Evolutionary conservation across 2,113 vertebrate genomes (phyloP).

Genomic region (Callorhinus ursinus): DNA sequence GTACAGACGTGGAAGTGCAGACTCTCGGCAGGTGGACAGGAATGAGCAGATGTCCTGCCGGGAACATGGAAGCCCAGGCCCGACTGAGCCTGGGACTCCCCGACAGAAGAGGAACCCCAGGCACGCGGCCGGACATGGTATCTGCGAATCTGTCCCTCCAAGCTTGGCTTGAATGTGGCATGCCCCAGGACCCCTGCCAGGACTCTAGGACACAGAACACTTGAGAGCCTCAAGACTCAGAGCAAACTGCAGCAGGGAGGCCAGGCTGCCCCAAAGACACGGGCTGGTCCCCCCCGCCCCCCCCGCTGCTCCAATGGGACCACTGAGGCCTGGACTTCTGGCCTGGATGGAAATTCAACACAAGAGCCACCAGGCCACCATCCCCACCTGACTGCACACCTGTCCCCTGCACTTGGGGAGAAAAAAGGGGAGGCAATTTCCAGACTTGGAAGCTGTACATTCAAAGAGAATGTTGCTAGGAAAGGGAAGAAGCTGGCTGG

Average conservation of each 20-base stretch:
- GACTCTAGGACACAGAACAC: neutral
- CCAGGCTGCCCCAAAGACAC: too few relatives aligned
- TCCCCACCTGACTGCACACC: neutral
- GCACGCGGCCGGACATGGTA: rapidly evolving
- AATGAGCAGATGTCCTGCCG: rapidly evolving
- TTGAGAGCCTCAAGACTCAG: neutral
- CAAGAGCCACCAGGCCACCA: neutral
- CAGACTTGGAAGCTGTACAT: neutral
- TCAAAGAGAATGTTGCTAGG: neutral
- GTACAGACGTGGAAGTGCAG: neutral
- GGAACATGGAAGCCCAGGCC: neutral
- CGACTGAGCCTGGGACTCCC: neutral
- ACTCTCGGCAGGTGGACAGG: neutral
- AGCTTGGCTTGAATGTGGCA: rapidly evolving
- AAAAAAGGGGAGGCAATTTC: neutral
- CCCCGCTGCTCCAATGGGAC: neutral
- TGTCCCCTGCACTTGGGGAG: neutral
- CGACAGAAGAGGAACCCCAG: neutral
- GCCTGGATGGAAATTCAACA: neutral
- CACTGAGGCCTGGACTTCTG: neutral
- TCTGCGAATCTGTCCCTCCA: neutral
- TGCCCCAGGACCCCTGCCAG: rapidly evolving
- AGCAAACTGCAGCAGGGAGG: neutral
- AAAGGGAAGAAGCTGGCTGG: too few relatives aligned
- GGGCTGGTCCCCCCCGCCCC: neutral